Percentiles rank a stretch among this genome's conserved stretches.
These are phyloP conservation scores for Paralichthys olivaceus DNA, from an alignment of 2,113 vertebrate genomes.

Conservation along the genomic window DNA sequence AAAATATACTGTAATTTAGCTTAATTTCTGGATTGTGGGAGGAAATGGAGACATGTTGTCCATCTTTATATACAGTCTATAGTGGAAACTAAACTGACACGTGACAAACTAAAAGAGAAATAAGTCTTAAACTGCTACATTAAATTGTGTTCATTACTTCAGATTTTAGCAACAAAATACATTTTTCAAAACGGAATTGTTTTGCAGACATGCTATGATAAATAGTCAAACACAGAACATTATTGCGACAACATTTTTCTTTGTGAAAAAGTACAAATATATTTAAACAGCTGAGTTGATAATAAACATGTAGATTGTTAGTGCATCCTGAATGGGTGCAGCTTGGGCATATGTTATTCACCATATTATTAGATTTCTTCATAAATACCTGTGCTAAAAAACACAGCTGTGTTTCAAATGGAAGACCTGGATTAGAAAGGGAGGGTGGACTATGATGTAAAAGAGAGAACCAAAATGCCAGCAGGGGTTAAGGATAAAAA, in stretches of 20 bases:
- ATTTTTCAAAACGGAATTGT: background rate
- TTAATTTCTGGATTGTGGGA: no score
- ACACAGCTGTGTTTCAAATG: constrained; percentile 52
- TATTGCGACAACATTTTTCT: constrained; percentile 1
- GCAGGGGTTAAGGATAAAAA: background rate
- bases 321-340: constrained; percentile 31
- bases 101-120: no score
- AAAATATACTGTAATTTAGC: no score
- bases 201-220: constrained; percentile 7
- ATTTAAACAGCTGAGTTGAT: constrained; percentile 20
- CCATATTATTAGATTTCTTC: constrained; percentile 1
- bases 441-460: background rate
- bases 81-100: no score
- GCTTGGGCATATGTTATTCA: constrained; percentile 18
- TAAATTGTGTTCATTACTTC: background rate
- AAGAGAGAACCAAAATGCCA: background rate
- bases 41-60: no score
- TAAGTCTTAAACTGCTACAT: constrained; percentile 11
- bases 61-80: no score
- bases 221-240: background rate
- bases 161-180: background rate
- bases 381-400: constrained; percentile 35
- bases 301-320: constrained; percentile 61
- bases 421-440: constrained; percentile 60
- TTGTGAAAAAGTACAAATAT: constrained; percentile 32